These are phyloP conservation scores for Grus americana DNA, from an alignment of 2,113 vertebrate species.

Conservation along the genomic window DNA sequence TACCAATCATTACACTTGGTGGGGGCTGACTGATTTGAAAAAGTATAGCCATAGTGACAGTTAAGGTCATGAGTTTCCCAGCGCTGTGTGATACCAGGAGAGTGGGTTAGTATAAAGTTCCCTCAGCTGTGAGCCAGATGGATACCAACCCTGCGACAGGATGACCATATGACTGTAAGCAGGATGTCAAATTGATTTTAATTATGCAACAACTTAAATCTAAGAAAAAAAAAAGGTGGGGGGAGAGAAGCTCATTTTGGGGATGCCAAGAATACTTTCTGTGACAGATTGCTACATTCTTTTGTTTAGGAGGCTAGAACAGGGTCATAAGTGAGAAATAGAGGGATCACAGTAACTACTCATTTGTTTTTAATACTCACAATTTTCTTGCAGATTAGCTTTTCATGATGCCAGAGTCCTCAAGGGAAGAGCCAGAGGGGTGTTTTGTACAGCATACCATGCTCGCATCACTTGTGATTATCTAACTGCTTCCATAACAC, in stretches of 20 bases:
- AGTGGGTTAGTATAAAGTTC: not conserved
- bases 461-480: not conserved
- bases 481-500: not conserved
- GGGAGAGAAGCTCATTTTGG: conserved; percentile 38
- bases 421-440: not conserved
- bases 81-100: not conserved
- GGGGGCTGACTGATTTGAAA: not conserved
- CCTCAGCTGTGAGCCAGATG: conserved; percentile 16
- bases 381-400: conserved; percentile 55
- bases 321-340: conserved; percentile 66
- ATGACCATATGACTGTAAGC: conserved; percentile 34
- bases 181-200: conserved; percentile 58
- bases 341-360: not conserved
- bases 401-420: not conserved
- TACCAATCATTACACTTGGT: not conserved
- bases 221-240: not conserved
- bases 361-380: conserved; percentile 48
- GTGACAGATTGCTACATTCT: conserved; percentile 57
- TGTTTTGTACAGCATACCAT: not conserved
- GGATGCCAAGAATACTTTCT: conserved; percentile 62
- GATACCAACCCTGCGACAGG: not conserved
- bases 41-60: not conserved
- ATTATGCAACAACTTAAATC: conserved; percentile 65
- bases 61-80: conserved; percentile 2
- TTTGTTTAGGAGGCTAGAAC: conserved; percentile 32